Percentiles rank a stretch among this genome's conserved stretches.
Evolutionary conservation across 2,888 invertebrate genomes (phyloP).

Genomic region (Lasioglossum leucozonium): DNA sequence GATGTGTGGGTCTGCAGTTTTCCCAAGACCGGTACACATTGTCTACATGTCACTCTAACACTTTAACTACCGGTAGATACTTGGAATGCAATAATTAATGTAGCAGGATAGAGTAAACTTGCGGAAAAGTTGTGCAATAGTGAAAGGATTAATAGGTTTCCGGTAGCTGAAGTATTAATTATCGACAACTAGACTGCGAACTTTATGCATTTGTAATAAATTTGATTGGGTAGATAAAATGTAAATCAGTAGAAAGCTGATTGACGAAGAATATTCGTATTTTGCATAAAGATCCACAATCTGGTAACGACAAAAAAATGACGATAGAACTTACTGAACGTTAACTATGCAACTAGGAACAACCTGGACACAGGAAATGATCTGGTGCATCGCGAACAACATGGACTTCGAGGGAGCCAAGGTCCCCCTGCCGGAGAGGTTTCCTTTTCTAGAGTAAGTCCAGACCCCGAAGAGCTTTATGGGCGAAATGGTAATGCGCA

Average conservation of each 20-base stretch:
- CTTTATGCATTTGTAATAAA: not conserved
- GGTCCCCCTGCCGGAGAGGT: conserved; percentile 85
- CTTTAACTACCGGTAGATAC: not conserved
- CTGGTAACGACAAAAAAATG: not conserved
- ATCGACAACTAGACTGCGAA: not conserved
- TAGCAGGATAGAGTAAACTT: not conserved
- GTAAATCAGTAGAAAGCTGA: not conserved
- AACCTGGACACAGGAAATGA: conserved; percentile 97
- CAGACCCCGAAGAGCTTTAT: not conserved
- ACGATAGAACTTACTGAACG: not conserved
- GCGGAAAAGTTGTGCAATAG: not conserved
- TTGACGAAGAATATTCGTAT: no score
- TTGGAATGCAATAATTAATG: not conserved
- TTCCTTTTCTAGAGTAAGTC: conserved; percentile 83
- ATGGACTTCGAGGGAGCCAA: conserved; percentile 91
- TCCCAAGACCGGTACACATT: conserved; percentile 86
- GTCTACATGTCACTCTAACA: not conserved
- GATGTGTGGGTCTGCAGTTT: conserved; percentile 87
- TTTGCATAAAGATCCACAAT: not conserved
- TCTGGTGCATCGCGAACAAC: conserved; percentile 93
- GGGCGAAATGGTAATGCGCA: not conserved
- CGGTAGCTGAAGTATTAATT: not conserved
- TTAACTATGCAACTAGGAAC: conserved; percentile 85
- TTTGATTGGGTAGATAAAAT: not conserved
- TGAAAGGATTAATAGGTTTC: not conserved